phyloP scores from a whole-genome alignment of 2,888 invertebrate species.

The Lysandra bellargus region DNA sequence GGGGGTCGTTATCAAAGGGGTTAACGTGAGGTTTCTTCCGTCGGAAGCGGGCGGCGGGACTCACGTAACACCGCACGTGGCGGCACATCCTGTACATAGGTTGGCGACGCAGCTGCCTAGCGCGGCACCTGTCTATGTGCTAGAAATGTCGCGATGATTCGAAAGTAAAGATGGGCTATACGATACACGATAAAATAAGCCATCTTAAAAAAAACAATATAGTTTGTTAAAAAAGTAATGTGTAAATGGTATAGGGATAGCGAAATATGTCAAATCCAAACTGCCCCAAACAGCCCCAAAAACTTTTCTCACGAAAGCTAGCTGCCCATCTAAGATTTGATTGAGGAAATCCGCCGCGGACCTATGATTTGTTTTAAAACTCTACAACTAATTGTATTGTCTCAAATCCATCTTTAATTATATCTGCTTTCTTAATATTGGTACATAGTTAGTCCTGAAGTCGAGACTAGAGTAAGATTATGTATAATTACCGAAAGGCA shows the following conservation, averaged over 20 bases:
- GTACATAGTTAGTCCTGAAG: not conserved
- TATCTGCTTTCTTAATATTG: not conserved
- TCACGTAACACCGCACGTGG: conserved; percentile 67
- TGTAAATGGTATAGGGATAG: no score
- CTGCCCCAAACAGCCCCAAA: not conserved
- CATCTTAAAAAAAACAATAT: no score
- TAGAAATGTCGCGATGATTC: not conserved
- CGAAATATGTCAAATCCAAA: no score
- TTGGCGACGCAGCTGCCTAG: conserved; percentile 8
- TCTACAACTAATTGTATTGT: no score
- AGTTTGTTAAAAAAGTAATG: no score
- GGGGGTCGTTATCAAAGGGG: conserved; percentile 40
- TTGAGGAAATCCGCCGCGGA: no score
- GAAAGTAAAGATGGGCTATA: not conserved
- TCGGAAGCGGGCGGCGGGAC: conserved; percentile 69
- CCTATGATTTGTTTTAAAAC: no score
- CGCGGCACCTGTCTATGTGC: conserved; percentile 28
- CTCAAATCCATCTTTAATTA: no score
- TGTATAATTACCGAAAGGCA: no score
- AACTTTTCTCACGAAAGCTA: not conserved
- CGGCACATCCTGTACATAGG: conserved; percentile 45
- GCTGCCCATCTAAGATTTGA: no score
- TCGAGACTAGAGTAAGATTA: no score
- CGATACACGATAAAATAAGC: not conserved
- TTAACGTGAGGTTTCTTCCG: conserved; percentile 60